Conservation (phyloP, 1,140 invertebrate species). For the Ditylenchus dipsaci region DNA sequence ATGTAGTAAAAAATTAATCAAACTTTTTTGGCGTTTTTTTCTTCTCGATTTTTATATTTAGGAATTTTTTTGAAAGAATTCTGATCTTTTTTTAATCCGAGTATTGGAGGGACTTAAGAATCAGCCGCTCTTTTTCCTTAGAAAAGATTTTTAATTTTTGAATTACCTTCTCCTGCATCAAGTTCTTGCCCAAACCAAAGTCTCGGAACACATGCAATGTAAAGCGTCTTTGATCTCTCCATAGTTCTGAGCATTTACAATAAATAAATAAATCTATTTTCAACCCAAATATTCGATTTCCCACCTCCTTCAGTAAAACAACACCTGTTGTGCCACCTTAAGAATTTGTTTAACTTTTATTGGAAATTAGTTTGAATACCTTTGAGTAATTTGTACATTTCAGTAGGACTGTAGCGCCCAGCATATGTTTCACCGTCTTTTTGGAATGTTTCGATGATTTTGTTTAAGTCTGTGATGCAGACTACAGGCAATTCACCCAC, state of each 20-base stretch:
- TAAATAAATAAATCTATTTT: no score
- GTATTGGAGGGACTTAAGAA: not conserved
- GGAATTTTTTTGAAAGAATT: no score
- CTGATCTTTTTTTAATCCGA: no score
- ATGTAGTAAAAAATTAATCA: no score
- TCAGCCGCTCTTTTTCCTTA: no score
- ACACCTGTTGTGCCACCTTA: constrained; percentile 23
- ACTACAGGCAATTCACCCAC: constrained; percentile 34
- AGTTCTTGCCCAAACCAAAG: constrained; percentile 46
- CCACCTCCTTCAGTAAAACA: constrained; percentile 36
- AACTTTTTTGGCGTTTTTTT: no score
- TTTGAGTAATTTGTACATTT: constrained; percentile 27
- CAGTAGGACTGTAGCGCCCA: constrained; percentile 26
- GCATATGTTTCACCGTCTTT: constrained; percentile 43
- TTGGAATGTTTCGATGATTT: constrained; percentile 37
- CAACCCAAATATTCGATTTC: no score
- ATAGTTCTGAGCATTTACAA: constrained; percentile 4
- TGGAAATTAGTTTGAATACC: no score
- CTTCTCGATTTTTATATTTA: no score
- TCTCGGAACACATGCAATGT: constrained; percentile 37
- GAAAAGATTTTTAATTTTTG: no score
- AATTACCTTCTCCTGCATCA: constrained; percentile 35
- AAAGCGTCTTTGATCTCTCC: constrained; percentile 44
- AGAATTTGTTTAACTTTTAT: no score
- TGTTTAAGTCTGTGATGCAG: constrained; percentile 29